Evolutionary conservation across 2,797 vertebrate genomes (phyloP).

Genomic region (Echeneis naucrates): DNA sequence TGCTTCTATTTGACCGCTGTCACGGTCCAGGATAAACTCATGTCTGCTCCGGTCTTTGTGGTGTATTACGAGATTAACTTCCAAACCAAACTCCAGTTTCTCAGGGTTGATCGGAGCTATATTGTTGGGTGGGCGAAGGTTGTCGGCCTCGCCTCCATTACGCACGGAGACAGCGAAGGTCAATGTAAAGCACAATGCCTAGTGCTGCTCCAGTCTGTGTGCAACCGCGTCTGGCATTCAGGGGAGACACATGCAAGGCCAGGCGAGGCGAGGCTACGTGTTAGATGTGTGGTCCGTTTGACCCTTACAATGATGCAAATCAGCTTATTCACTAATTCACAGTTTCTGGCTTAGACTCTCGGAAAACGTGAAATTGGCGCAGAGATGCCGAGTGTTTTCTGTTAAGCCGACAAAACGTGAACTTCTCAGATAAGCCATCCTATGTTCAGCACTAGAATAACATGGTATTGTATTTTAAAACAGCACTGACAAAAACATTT

Average conservation of each 20-base stretch:
- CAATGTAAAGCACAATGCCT: constrained; percentile 76
- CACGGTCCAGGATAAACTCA: constrained; percentile 36
- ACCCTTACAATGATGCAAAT: background rate
- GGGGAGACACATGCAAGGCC: background rate
- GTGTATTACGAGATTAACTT: constrained; percentile 51
- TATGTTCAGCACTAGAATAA: background rate
- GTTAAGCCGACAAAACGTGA: background rate
- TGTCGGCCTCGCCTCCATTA: constrained; percentile 59
- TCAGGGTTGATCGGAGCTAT: constrained; percentile 40
- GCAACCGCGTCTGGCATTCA: constrained; percentile 28
- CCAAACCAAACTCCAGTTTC: constrained; percentile 30
- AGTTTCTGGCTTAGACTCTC: background rate
- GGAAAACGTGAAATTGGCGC: background rate
- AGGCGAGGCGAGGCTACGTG: background rate
- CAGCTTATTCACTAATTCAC: background rate
- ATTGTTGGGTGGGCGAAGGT: constrained; percentile 41
- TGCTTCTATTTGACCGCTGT: constrained; percentile 70
- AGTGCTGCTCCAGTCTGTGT: constrained; percentile 27
- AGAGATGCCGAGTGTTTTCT: background rate
- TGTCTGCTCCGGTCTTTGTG: constrained; percentile 36
- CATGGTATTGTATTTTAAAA: background rate
- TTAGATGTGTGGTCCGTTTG: background rate
- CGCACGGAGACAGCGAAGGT: constrained; percentile 72
- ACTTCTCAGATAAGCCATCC: rapidly evolving
- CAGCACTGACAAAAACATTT: background rate